Percentiles rank a stretch among this genome's conserved stretches.
Evolutionary conservation across 1,140 invertebrate genomes (phyloP).

Genomic region (Brachionus manjavacas): DNA sequence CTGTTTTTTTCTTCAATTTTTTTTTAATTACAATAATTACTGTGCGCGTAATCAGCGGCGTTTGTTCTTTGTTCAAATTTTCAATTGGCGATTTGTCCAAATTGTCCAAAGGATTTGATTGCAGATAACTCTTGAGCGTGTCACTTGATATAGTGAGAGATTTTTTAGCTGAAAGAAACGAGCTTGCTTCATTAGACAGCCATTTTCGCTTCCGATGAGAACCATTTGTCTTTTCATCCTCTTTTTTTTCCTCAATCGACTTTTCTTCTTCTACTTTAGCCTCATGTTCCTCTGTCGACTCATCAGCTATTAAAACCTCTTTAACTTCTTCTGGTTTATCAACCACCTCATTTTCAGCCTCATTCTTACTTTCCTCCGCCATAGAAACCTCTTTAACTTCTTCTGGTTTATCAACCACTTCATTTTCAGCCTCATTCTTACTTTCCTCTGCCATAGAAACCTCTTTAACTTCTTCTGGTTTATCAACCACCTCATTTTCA

Average conservation of each 20-base stretch:
- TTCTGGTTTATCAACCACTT: neutral
- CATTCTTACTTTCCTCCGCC: neutral
- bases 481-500: neutral
- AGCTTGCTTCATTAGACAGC: neutral
- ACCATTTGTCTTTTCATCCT: neutral
- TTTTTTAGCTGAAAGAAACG: constrained; percentile 24
- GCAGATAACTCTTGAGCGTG: neutral
- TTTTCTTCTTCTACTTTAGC: neutral
- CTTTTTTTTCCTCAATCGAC: neutral
- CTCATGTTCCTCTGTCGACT: neutral
- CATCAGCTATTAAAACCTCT: neutral
- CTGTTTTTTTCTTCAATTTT: neutral
- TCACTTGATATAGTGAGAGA: neutral
- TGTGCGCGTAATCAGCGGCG: too few relatives aligned
- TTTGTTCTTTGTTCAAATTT: neutral
- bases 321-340: neutral
- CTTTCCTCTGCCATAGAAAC: neutral
- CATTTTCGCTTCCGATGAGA: constrained; percentile 29
- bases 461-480: neutral
- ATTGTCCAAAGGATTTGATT: constrained; percentile 1
- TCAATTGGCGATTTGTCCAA: neutral
- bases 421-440: neutral
- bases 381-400: neutral
- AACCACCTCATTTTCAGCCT: neutral
- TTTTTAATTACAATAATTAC: neutral